Evolutionary conservation across 2,888 invertebrate species (phyloP).

Genomic region (Eristalinus aeneus): DNA sequence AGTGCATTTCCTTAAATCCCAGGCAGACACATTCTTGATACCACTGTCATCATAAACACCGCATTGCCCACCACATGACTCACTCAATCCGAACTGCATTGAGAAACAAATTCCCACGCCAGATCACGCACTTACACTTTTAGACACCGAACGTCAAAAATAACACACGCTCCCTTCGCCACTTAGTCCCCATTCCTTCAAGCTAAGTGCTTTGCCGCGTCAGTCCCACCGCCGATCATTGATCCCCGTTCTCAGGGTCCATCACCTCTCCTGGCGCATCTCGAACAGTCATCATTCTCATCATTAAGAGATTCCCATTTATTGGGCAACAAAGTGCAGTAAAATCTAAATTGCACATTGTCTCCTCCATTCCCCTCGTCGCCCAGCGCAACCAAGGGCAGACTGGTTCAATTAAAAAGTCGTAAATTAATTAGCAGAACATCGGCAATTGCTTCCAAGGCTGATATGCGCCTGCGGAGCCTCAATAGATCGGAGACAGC

Average conservation of each 20-base stretch:
- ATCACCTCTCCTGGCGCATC: not conserved
- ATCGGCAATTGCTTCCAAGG: slow-evolving; percentile 55
- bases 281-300: slow-evolving; percentile 17
- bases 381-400: not conserved
- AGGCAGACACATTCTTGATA: no score
- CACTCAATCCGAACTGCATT: no score
- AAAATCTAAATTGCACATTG: slow-evolving; percentile 47
- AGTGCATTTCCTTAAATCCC: no score
- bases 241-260: not conserved
- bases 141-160: not conserved
- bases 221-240: not conserved
- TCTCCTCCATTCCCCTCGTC: not conserved
- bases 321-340: slow-evolving; percentile 35
- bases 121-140: not conserved
- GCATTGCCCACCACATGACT: no score
- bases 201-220: not conserved
- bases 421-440: slow-evolving; percentile 72
- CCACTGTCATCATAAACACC: no score
- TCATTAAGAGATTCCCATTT: slow-evolving; percentile 31
- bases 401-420: slow-evolving; percentile 71
- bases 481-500: slow-evolving; percentile 39
- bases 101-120: not conserved
- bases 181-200: not conserved
- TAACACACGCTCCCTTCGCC: not conserved
- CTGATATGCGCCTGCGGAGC: slow-evolving; percentile 13